phyloP scores from a whole-genome alignment of 2,888 invertebrate genomes.

The Trichopoda pennipes region DNA sequence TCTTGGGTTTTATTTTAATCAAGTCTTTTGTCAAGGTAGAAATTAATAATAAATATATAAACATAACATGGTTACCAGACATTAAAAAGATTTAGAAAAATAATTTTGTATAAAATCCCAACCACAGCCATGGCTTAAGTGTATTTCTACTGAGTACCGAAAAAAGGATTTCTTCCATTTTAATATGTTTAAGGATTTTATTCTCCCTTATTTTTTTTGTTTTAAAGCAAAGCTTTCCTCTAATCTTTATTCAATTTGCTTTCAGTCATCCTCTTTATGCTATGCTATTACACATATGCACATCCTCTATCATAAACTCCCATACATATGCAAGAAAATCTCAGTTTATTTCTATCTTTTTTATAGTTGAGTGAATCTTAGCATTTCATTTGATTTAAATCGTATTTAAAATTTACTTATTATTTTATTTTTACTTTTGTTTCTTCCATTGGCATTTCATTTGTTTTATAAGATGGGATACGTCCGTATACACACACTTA shows the following conservation, averaged over 20 bases:
- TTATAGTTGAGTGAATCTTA: slow-evolving; percentile 63
- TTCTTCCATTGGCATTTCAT: slow-evolving; percentile 36
- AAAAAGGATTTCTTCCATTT: too few species aligned
- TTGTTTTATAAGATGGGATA: slow-evolving; percentile 35
- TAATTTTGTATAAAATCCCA: too few species aligned
- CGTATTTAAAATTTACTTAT: slow-evolving; percentile 60
- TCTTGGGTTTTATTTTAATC: too few species aligned
- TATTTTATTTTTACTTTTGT: slow-evolving; percentile 23
- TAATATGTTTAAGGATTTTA: too few species aligned
- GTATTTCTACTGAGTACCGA: too few species aligned
- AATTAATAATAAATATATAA: too few species aligned
- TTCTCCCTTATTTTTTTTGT: neutral
- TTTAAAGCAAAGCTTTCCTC: neutral
- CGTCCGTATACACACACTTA: neutral
- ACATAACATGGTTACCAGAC: too few species aligned
- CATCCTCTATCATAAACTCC: neutral
- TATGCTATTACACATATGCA: neutral
- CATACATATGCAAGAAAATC: neutral
- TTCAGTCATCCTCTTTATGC: neutral
- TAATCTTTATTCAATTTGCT: slow-evolving; percentile 7
- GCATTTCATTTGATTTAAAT: slow-evolving; percentile 59
- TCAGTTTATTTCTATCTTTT: slow-evolving; percentile 8
- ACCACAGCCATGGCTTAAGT: too few species aligned
- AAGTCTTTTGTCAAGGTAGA: too few species aligned
- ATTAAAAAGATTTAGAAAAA: too few species aligned